phyloP scores from a whole-genome alignment of 2,888 invertebrate species.

The Halocaridina rubra region DNA sequence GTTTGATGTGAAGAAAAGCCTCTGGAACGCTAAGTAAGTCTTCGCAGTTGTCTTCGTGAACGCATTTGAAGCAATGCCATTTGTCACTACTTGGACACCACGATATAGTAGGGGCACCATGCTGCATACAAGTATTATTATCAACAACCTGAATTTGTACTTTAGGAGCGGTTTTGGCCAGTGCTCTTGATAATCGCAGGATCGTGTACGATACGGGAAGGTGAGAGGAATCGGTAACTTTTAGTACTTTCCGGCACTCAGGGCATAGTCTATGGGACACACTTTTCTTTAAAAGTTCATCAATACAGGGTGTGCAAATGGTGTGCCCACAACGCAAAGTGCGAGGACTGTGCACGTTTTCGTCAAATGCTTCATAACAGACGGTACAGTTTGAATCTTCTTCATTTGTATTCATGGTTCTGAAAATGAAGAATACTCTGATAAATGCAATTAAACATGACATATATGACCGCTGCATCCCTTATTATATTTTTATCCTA shows the following conservation, averaged over 20 bases:
- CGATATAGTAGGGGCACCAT: not conserved
- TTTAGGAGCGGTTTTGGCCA: not conserved
- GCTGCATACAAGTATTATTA: not conserved
- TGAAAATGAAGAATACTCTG: too few species aligned
- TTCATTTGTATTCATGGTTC: not conserved
- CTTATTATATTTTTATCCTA: too few species aligned
- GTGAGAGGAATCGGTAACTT: slow-evolving; percentile 15
- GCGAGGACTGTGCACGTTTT: slow-evolving; percentile 11
- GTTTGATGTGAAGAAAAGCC: not conserved
- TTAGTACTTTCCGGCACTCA: slow-evolving; percentile 31
- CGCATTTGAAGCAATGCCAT: not conserved
- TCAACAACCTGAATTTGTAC: not conserved
- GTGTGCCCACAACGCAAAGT: slow-evolving; percentile 41
- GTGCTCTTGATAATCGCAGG: slow-evolving; percentile 8
- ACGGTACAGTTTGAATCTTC: slow-evolving; percentile 25
- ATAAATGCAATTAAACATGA: too few species aligned
- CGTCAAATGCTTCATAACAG: slow-evolving; percentile 27
- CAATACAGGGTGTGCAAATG: slow-evolving; percentile 26
- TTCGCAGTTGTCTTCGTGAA: not conserved
- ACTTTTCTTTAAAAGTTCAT: not conserved
- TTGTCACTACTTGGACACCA: not conserved
- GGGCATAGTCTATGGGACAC: slow-evolving; percentile 14
- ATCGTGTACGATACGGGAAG: slow-evolving; percentile 29
- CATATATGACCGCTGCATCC: too few species aligned
- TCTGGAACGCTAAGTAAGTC: not conserved